Conservation (phyloP, 1,140 invertebrate species). For the Diorhabda sublineata region DNA sequence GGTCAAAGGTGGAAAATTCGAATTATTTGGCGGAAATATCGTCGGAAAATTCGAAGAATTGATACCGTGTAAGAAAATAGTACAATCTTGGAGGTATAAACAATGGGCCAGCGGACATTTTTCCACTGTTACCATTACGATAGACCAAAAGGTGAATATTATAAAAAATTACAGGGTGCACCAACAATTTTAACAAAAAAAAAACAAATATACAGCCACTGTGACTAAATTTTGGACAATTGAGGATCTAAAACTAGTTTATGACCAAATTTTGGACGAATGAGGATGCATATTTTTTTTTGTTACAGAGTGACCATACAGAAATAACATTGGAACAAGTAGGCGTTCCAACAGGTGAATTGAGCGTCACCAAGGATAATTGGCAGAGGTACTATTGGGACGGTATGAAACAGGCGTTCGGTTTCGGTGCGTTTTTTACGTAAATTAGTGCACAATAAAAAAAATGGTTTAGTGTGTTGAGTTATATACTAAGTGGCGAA, state of each 20-base stretch:
- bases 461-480: no score
- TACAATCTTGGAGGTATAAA: conserved; percentile 92
- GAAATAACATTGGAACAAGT: conserved; percentile 74
- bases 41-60: conserved; percentile 83
- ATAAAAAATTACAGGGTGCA: neutral
- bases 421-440: conserved; percentile 70
- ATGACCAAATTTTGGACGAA: no score
- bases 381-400: conserved; percentile 93
- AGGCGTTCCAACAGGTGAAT: conserved; percentile 73
- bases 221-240: no score
- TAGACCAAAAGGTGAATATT: conserved; percentile 69
- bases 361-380: conserved; percentile 77
- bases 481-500: no score
- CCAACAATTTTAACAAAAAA: no score
- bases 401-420: conserved; percentile 87
- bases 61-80: conserved; percentile 77
- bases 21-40: conserved; percentile 89
- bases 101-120: conserved; percentile 90
- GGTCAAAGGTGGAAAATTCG: conserved; percentile 81
- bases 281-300: neutral
- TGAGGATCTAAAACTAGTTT: no score
- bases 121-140: conserved; percentile 81
- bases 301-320: conserved; percentile 70
- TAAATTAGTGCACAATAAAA: neutral
- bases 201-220: no score